Conservation (phyloP, 2,113 vertebrate genomes). For the Terrapene triunguis region DNA sequence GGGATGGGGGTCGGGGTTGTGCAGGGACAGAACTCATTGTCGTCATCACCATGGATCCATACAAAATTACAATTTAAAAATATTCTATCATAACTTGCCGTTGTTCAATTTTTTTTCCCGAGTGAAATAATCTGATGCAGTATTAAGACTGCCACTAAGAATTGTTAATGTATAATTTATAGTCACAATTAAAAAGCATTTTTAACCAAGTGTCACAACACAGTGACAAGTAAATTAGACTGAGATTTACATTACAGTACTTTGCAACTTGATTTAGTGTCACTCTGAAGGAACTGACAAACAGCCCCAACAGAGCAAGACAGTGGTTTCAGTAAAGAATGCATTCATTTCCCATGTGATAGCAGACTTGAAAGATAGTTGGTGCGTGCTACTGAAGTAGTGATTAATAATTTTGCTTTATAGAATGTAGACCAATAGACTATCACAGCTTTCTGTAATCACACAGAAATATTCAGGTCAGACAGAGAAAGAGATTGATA, state of each 20-base stretch:
- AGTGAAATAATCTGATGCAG: constrained; percentile 75
- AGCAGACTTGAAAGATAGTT: constrained; percentile 50
- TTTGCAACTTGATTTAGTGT: constrained; percentile 81
- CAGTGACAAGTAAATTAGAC: constrained; percentile 85
- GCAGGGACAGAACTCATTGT: constrained; percentile 41
- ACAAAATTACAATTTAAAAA: constrained; percentile 42
- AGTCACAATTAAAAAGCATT: constrained; percentile 87
- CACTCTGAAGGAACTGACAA: constrained; percentile 78
- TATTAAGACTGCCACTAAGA: constrained; percentile 81
- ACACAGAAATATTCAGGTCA: background rate
- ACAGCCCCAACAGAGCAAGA: constrained; percentile 69
- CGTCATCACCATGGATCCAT: constrained; percentile 44
- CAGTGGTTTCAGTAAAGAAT: constrained; percentile 69
- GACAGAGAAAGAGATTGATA: background rate
- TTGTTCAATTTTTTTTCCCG: constrained; percentile 45
- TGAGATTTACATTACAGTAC: constrained; percentile 83
- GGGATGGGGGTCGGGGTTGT: background rate
- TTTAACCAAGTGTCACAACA: constrained; percentile 87
- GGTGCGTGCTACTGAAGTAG: constrained; percentile 5
- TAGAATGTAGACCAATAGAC: constrained; percentile 26
- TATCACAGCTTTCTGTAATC: background rate
- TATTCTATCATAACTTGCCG: constrained; percentile 46
- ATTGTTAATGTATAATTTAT: constrained; percentile 87
- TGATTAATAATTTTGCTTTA: constrained; percentile 58
- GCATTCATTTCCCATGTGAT: constrained; percentile 56